A percentile compares a stretch with the other conserved stretches of the same genome.
These are phyloP conservation scores for Whitmania pigra DNA, from an alignment of 1,140 invertebrate species.

Conservation along the genomic window DNA sequence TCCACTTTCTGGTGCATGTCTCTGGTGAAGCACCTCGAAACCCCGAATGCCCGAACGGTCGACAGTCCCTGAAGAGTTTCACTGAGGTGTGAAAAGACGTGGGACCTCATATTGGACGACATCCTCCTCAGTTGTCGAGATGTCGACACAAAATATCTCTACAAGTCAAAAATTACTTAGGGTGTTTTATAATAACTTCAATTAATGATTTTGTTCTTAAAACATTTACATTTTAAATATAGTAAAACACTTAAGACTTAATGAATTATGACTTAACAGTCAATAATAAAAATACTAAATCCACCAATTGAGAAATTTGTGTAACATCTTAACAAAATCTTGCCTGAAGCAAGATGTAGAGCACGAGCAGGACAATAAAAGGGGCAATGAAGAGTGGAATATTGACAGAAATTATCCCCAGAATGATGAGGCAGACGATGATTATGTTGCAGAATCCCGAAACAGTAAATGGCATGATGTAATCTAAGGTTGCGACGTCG, in stretches of 20 bases:
- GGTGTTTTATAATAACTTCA: no score
- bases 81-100: conserved; percentile 47
- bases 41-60: conserved; percentile 49
- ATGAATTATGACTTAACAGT: no score
- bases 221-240: no score
- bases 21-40: conserved; percentile 43
- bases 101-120: conserved; percentile 45
- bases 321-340: background rate
- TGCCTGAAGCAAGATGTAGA: conserved; percentile 75
- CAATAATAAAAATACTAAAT: no score
- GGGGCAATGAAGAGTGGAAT: conserved; percentile 73
- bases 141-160: conserved; percentile 46
- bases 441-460: conserved; percentile 43
- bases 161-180: background rate
- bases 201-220: no score
- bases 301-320: no score
- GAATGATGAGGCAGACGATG: conserved; percentile 62
- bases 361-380: conserved; percentile 65
- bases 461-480: conserved; percentile 45
- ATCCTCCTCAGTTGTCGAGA: conserved; percentile 47
- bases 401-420: conserved; percentile 76
- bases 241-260: no score
- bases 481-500: conserved; percentile 46
- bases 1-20: conserved; percentile 42
- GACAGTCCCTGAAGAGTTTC: conserved; percentile 46